Evolutionary conservation across 2,797 vertebrate genomes (phyloP).

Genomic region (Anguilla pacifica): DNA sequence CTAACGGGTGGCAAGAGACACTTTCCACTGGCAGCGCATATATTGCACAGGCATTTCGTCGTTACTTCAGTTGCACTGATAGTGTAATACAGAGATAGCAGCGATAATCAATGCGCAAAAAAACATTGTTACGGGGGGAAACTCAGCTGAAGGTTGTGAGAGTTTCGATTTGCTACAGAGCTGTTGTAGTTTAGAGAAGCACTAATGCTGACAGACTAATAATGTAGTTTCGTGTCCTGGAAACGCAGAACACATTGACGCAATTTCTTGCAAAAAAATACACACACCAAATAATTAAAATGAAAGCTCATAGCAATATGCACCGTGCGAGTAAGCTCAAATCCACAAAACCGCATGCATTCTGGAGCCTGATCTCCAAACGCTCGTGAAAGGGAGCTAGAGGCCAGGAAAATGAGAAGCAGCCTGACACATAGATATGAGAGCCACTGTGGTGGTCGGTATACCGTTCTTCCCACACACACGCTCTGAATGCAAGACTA

Average conservation of each 20-base stretch:
- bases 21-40: constrained; percentile 4
- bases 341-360: constrained; percentile 69
- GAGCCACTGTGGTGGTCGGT: constrained; percentile 67
- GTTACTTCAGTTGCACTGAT: constrained; percentile 41
- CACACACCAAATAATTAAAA: constrained; percentile 21
- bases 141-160: constrained; percentile 28
- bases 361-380: constrained; percentile 62
- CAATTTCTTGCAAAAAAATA: neutral
- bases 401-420: constrained; percentile 60
- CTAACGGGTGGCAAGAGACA: neutral
- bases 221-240: neutral
- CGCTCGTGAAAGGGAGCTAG: constrained; percentile 58
- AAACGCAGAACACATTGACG: neutral
- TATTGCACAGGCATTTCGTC: neutral
- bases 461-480: constrained; percentile 61
- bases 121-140: constrained; percentile 41
- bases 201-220: constrained; percentile 16
- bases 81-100: constrained; percentile 36
- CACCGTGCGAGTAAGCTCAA: constrained; percentile 82
- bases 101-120: constrained; percentile 49
- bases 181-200: neutral
- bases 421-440: constrained; percentile 64
- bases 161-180: neutral
- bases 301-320: constrained; percentile 72
- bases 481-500: constrained; percentile 40